phyloP scores from a whole-genome alignment of 2,888 invertebrate genomes.

The Philereme vetulata region DNA sequence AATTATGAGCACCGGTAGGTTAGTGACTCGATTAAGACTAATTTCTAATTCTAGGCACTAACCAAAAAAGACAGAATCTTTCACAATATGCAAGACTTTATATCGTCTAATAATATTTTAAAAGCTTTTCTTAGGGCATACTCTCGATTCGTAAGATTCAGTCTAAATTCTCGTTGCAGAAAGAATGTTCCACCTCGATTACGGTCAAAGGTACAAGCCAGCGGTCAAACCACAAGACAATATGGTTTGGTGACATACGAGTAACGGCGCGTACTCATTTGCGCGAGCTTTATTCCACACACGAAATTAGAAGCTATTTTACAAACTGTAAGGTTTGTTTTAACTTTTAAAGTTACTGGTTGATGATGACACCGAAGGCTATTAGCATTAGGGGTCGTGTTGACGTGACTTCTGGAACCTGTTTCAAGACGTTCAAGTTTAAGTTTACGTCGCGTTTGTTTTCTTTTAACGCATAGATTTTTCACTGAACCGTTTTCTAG shows the following conservation, averaged over 20 bases:
- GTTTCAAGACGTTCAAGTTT: conserved; percentile 40
- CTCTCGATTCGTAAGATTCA: background rate
- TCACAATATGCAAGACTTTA: too few relatives aligned
- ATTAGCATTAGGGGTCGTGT: conserved; percentile 65
- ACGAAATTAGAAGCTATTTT: conserved; percentile 41
- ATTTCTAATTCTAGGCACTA: too few relatives aligned
- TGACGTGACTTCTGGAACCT: conserved; percentile 68
- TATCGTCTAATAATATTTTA: too few relatives aligned
- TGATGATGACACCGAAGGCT: conserved; percentile 52
- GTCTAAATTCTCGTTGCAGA: background rate
- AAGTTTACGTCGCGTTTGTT: conserved; percentile 23
- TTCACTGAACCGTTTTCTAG: conserved; percentile 13
- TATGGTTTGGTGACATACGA: conserved; percentile 71
- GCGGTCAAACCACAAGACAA: conserved; percentile 57
- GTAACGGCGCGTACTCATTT: conserved; percentile 75
- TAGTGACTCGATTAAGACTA: too few relatives aligned
- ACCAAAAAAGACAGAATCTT: too few relatives aligned
- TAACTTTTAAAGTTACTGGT: conserved; percentile 26
- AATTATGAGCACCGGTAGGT: too few relatives aligned
- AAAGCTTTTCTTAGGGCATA: background rate
- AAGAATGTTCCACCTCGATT: conserved; percentile 20
- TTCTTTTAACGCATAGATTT: conserved; percentile 21
- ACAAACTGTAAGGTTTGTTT: conserved; percentile 45
- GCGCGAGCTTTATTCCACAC: conserved; percentile 39
- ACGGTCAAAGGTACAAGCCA: conserved; percentile 50